Base-by-base conservation (phyloP, 2,113 vertebrate genomes). In the Silurus glanis region DNA sequence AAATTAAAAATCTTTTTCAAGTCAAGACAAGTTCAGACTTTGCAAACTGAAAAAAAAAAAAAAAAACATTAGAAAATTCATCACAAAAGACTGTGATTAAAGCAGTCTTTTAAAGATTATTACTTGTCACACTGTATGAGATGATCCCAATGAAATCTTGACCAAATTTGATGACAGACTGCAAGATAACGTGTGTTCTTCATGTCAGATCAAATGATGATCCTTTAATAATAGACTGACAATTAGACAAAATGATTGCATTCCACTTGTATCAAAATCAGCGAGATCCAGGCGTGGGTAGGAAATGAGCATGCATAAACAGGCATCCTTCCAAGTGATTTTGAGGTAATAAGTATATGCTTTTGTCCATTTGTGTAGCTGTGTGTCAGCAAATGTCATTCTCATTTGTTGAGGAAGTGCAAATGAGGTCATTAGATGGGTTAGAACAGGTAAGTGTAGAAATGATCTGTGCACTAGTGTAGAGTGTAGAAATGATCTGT, bases 141-240 rank as follows among this genome's bases (percentile, higher is more conserved):
- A 78, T 78, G 74, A 78, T 78, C 51, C 51, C 23, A 78, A 78
- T 78, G 55, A 78, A 78, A 78, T 78, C n/a, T 55, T 55, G n/a
- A 51, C 74, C 74, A 78, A 78, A 78, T 25, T 78, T 23, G 14
- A 25, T 78, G 74, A 78, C 13, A 75, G 72, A 23, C 72, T 75
- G 49, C 12, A 5, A 23, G 21, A 51, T 51, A 56, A 78, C 74
- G 25, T 78, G 74, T 78, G 74, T 78, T 78, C 49, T 78, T 78
- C 74, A 17, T 56, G 74, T 78, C 74, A 78, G 74, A 78, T 78
- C 25, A 56, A 55, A 78, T 55, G 51, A 78, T 53, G 13, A 78
- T 55, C 23, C 74, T 78, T 51, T 78, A 56, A 78, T 78, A 78
- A 78, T 78, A 78, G 51, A 78, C 51, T n/a, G 16, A 17, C 74